Evolutionary conservation across 1,140 invertebrate genomes (phyloP).

Genomic region (Diplogasteroides magnus): DNA sequence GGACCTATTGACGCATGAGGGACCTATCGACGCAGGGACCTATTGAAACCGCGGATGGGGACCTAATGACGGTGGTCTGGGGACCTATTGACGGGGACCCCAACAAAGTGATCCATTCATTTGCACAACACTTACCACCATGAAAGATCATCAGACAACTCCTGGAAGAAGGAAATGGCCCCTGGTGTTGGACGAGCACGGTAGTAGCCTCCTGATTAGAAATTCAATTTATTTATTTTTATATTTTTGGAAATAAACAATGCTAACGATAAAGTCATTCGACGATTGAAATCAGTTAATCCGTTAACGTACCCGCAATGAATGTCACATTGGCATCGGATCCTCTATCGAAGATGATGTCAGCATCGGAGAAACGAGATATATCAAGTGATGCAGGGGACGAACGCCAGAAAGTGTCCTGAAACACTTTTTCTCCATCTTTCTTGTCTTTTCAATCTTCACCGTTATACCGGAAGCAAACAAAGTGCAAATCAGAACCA

Average conservation of each 20-base stretch:
- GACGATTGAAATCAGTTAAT: no score
- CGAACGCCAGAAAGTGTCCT: slow-evolving; percentile 32
- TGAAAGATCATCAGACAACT: slow-evolving; percentile 27
- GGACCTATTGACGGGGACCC: no score
- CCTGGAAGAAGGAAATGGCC: slow-evolving; percentile 25
- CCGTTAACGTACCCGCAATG: slow-evolving; percentile 30
- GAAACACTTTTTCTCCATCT: slow-evolving; percentile 9
- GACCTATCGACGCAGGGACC: no score
- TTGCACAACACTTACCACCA: slow-evolving; percentile 36
- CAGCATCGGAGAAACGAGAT: not conserved
- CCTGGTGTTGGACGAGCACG: slow-evolving; percentile 17
- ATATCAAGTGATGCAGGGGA: slow-evolving; percentile 13
- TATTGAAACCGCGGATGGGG: no score
- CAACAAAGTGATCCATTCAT: no score
- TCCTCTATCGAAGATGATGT: slow-evolving; percentile 36
- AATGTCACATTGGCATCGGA: slow-evolving; percentile 24
- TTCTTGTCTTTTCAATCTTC: no score
- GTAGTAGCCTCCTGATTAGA: slow-evolving; percentile 31
- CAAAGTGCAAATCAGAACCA: not conserved
- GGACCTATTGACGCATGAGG: no score
- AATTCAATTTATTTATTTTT: not conserved
- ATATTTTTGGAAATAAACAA: no score
- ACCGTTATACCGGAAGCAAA: no score
- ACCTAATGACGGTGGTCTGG: no score
- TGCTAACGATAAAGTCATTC: not conserved